phyloP scores from a whole-genome alignment of 2,888 invertebrate species.

The Pristionchus mayeri region DNA sequence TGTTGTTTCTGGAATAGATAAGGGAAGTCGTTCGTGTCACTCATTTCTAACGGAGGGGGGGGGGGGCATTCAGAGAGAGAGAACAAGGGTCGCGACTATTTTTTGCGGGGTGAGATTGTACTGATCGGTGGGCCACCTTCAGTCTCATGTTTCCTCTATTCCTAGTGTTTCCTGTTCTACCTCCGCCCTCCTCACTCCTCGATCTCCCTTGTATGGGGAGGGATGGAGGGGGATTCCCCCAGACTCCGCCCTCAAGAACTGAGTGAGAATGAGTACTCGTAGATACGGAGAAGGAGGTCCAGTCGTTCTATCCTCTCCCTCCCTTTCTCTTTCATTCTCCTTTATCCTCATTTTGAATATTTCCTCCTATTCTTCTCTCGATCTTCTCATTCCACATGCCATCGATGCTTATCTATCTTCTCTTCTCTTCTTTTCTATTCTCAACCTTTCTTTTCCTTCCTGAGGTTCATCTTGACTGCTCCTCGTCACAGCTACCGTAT shows the following conservation, averaged over 20 bases:
- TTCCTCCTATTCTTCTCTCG: neutral
- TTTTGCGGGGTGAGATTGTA: neutral
- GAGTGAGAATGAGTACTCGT: constrained; percentile 8
- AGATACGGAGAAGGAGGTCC: neutral
- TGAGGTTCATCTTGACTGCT: neutral
- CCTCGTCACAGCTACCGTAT: neutral
- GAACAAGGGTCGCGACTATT: neutral
- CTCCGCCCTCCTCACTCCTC: constrained; percentile 5
- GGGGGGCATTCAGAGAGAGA: neutral
- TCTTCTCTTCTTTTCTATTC: neutral
- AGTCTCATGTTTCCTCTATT: neutral
- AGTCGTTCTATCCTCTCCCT: neutral
- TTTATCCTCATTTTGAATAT: constrained; percentile 24
- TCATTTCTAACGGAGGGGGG: constrained; percentile 16
- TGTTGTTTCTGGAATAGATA: neutral
- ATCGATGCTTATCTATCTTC: constrained; percentile 8
- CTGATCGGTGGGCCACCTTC: neutral
- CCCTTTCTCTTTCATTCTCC: too few species aligned
- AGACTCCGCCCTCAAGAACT: constrained; percentile 26
- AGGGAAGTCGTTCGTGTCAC: constrained; percentile 13
- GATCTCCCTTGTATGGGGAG: constrained; percentile 3
- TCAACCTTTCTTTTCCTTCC: constrained; percentile 15
- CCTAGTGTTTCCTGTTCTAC: too few species aligned
- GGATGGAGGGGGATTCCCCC: constrained; percentile 37
- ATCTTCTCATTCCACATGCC: neutral